Conservation (phyloP, 2,797 vertebrate genomes). For the Argya squamiceps region DNA sequence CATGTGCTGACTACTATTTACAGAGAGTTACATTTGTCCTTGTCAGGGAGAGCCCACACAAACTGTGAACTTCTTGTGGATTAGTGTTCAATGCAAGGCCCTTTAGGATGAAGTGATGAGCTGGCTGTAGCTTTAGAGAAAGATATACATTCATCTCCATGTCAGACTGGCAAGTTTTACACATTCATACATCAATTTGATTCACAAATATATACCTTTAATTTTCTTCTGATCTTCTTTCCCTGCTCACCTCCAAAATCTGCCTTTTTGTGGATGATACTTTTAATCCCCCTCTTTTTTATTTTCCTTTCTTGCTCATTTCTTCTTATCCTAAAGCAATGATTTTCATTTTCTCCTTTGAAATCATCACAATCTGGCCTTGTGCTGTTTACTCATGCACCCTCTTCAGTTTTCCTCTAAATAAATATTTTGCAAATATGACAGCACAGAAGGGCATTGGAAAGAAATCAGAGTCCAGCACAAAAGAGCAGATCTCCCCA, state of each 20-base stretch:
- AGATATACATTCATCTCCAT: background rate
- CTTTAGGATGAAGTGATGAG: background rate
- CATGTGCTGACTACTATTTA: background rate
- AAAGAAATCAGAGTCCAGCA: background rate
- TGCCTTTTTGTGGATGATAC: background rate
- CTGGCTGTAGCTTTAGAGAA: slow-evolving; percentile 35
- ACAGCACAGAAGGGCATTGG: background rate
- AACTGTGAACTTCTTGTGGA: background rate
- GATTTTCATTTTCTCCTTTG: background rate
- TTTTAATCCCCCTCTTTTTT: background rate
- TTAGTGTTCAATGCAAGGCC: background rate
- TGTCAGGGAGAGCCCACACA: slow-evolving; percentile 10
- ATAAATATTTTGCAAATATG: slow-evolving; percentile 24
- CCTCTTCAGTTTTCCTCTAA: slow-evolving; percentile 14
- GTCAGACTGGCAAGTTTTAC: background rate
- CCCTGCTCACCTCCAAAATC: slow-evolving; percentile 13
- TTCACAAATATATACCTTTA: slow-evolving; percentile 19
- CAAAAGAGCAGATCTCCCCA: background rate
- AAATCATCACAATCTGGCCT: background rate
- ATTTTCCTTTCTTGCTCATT: background rate
- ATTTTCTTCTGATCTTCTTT: background rate
- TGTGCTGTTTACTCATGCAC: background rate
- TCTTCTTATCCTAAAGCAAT: background rate
- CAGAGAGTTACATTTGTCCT: slow-evolving; percentile 21
- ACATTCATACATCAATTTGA: slow-evolving; percentile 19